Evolutionary conservation across 64 coral and sea anemone species (phyloP), one percentile per base, ranked within the genome.

Genomic region (Platygyra sinensis): DNA sequence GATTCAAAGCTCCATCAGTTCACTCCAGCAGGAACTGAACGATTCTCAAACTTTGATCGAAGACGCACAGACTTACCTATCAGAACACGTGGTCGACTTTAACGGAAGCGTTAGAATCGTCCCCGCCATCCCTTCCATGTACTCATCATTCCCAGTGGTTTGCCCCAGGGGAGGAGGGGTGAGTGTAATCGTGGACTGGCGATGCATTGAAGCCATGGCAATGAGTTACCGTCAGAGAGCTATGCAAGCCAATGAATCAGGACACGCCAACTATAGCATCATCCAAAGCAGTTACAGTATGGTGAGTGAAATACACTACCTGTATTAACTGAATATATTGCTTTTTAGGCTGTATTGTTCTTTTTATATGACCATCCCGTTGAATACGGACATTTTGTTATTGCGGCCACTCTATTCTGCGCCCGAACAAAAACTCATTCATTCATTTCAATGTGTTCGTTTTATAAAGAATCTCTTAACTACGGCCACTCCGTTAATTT

Each of bases 201-300:
- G 64, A 18, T 60, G 60, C 22, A 88, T 96, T 46, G 46, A 87
- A 27, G 92, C 95, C 88, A 96, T 96, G 95, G 91, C 95, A 79
- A 60, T 27, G 9, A 87, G 22, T 50, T 94, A 93, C 72, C 88
- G 78, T 36, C 64, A 46, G 62, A 25, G 75, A 13, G 88, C 84
- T n/a, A 8, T 87, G 10, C 46, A 64, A 57, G 80, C 71, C 38
- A 96, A 96, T 29, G 72, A 30, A 16, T 90, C 95, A 17, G 91
- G 91, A 52, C 86, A 94, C 74, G 91, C 76, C 38, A 78, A 89
- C n/a, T 96, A 87, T 33, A 76, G 75, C 18, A 96, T 80, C 49
- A 96, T 96, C 78, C n/a, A 52, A 74, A 96, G 9, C 25, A 94
- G 83, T 28, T 96, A 94, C 81, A 69, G 87, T n/a, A 90, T 77